These are phyloP conservation scores for Anagyrus pseudococci DNA, from an alignment of 2,888 invertebrate species.

Conservation along the genomic window DNA sequence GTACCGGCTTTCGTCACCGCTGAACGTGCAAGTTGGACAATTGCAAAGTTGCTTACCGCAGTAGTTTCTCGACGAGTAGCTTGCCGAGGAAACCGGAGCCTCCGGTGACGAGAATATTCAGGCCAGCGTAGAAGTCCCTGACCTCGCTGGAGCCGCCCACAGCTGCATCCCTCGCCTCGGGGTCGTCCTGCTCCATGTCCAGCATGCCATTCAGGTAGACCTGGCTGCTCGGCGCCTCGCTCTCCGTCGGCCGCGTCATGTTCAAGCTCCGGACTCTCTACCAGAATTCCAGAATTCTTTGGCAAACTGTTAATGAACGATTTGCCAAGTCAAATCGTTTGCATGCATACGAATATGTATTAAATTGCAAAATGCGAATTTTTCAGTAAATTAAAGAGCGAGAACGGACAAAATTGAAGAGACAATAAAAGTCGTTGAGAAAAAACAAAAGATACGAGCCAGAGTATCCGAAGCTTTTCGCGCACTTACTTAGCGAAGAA, in stretches of 20 bases:
- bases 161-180: constrained; percentile 4
- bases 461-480: too few relatives aligned
- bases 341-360: too few relatives aligned
- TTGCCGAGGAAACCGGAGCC: constrained; percentile 58
- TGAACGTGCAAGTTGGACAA: too few relatives aligned
- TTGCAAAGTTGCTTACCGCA: constrained; percentile 49
- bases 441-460: too few relatives aligned
- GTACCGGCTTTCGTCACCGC: too few relatives aligned
- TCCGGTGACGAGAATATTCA: constrained; percentile 56
- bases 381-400: background rate
- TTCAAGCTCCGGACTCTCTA: too few relatives aligned
- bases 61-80: constrained; percentile 56
- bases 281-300: too few relatives aligned
- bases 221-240: background rate
- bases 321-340: background rate
- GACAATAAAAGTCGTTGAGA: too few relatives aligned
- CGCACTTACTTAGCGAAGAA: too few relatives aligned
- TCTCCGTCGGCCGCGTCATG: background rate
- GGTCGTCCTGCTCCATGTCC: constrained; percentile 22
- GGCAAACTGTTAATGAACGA: too few relatives aligned
- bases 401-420: too few relatives aligned
- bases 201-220: constrained; percentile 14
- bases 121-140: constrained; percentile 49
- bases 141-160: constrained; percentile 46
- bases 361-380: background rate